Evolutionary conservation across 2,888 invertebrate species (phyloP).

Genomic region (Caenorhabditis wallacei): DNA sequence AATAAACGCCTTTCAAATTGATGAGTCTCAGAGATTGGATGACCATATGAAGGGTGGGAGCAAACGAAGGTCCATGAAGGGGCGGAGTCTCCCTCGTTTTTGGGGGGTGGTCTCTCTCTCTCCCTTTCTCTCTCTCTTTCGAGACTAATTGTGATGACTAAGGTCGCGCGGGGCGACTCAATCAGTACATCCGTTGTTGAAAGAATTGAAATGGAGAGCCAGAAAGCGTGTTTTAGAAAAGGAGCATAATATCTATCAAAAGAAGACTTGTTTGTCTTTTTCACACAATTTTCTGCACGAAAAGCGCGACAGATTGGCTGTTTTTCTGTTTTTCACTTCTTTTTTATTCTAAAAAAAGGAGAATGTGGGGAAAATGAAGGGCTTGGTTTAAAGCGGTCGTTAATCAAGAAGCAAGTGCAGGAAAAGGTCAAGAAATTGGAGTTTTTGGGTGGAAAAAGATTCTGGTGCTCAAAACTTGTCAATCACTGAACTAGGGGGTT

Average conservation of each 20-base stretch:
- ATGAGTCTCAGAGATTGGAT: conserved; percentile 64
- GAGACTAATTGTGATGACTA: conserved; percentile 43
- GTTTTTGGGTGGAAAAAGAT: not conserved
- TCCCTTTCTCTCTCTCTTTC: no score
- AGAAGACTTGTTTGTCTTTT: conserved; percentile 24
- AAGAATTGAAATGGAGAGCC: not conserved
- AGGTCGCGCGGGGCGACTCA: conserved; percentile 50
- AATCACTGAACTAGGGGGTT: not conserved
- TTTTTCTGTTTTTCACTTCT: not conserved
- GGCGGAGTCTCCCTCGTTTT: conserved; percentile 17
- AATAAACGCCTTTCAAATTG: conserved; percentile 65
- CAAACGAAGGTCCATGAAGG: conserved; percentile 4
- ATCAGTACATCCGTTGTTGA: conserved; percentile 38
- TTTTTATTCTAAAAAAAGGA: conserved; percentile 5
- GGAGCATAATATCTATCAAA: conserved; percentile 16
- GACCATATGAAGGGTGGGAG: conserved; percentile 55
- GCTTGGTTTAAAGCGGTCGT: conserved; percentile 13
- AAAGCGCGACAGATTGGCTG: conserved; percentile 11
- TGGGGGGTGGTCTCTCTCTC: conserved; percentile 22
- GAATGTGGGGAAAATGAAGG: not conserved
- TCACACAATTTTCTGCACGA: conserved; percentile 15
- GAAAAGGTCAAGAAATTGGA: conserved; percentile 6
- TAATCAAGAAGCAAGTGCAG: conserved; percentile 7
- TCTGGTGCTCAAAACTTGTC: not conserved
- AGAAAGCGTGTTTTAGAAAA: conserved; percentile 17